Evolutionary conservation across 2,797 vertebrate species (phyloP), one percentile per base, ranked within the genome.

Genomic region (Clamator glandarius): DNA sequence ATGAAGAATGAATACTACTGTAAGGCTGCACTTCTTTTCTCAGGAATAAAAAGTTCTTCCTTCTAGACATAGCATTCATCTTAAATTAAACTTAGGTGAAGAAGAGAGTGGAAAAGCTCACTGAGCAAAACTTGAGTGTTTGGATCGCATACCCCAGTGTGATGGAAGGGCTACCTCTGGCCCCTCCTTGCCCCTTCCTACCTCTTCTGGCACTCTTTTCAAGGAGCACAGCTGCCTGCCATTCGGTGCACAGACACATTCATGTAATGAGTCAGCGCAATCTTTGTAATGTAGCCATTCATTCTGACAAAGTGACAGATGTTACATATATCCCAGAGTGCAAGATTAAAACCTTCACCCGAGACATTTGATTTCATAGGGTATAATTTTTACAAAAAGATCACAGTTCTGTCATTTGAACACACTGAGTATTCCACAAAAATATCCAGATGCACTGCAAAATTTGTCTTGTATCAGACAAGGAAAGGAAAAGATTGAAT

Each of bases 141-240:
- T 42, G 28, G 31, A 44, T 50, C 20, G 33, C 29, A 4, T 1
- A 7, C 3, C 14, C 9, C 3, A 1, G 3, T 6, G 26, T 4
- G 70, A 42, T 15, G 42, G 46, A 54, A 62, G 9, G 33, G 19
- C 28, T 52, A 1, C 3, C 41, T 48, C 21, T 23, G 41, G 57
- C 14, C 8, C 17, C 76, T 48, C 12, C 75, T 29, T 54, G 8
- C 54, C 52, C 55, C 62, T 57, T 42, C 62, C 70, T 42, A 2
- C 64, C 36, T 44, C 51, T 91, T 26, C 33, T 66, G 82, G 42
- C 42, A 10, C 33, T 8, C 2, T 1, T 10, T 7, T 42, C 54
- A 20, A 39, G 35, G 8, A 58, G 46, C 44, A 35, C 41, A 74
- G 42, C 50, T 69, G 26, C 69, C 64, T 66, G 44, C 7, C 19